Evolutionary conservation across 2,113 vertebrate genomes (phyloP), one percentile per base, ranked within the genome.

Genomic region (Siphamia tubifer): DNA sequence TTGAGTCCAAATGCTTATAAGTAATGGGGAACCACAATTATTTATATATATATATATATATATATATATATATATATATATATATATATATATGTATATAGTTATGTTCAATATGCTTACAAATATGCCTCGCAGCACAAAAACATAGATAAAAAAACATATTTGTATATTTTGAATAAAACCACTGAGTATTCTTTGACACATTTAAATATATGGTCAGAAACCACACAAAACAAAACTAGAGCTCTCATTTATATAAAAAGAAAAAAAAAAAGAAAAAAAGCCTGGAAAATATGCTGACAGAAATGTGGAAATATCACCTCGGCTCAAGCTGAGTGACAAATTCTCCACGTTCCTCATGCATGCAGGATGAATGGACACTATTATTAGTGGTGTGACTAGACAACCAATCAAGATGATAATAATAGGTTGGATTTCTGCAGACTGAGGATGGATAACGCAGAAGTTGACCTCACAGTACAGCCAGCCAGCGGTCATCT

Each of bases 341-440:
- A 62, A 25, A 39, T 76, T 64, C 43, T 42, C 43, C 48, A 61
- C 64, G 61, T 76, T 53, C 19, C 34, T 48, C 42, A 16, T 21
- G 17, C 23, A 49, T 65, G 53, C 67, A n/a, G 25, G n/a, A 28
- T 45, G 16, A 72, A 53, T 1, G 6, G 49, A 83, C 39, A 45
- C 60, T 74, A 48, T 81, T 42, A 87, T 82, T 81, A 76, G 52
- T 30, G 31, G 69, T 65, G 79, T 69, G 73, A 79, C 68, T 42
- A 64, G 74, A 76, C n/a, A 43, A 60, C 44, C 75, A 87, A 88
- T 86, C 75, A 83, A 56, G 62, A 17, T 61, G 61, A 57, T 85
- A 80, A 87, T 84, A 73, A 82, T 44, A 57, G 83, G 65, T 30
- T 65, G 51, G 45, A 48, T 81, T 78, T 55, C 65, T 79, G 74